Percentiles rank a stretch among this genome's conserved stretches.
Conservation (phyloP, 92 coral and sea anemone species). For the Meandrina meandrites region DNA sequence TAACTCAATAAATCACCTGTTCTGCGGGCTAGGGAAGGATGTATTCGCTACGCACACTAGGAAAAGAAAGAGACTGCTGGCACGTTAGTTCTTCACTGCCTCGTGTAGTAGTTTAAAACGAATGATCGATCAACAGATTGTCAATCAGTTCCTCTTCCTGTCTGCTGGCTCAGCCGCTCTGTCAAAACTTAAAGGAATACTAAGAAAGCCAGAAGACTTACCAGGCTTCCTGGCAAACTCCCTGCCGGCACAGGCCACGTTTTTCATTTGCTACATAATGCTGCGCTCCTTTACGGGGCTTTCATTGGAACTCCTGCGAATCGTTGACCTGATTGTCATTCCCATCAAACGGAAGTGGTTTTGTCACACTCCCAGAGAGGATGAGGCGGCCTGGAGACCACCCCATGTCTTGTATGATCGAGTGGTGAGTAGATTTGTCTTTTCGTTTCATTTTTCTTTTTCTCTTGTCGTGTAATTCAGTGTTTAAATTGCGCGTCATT, state of each 20-base stretch:
- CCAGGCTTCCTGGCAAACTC: slow-evolving; percentile 74
- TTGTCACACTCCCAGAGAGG: slow-evolving; percentile 76
- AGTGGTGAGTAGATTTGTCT: slow-evolving; percentile 47
- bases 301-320: slow-evolving; percentile 77
- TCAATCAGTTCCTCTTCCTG: slow-evolving; percentile 84
- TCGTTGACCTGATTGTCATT: slow-evolving; percentile 76
- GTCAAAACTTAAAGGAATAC: slow-evolving; percentile 48
- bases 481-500: too few species aligned
- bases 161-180: slow-evolving; percentile 76
- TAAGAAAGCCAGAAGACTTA: slow-evolving; percentile 67
- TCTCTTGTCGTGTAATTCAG: too few species aligned
- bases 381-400: slow-evolving; percentile 91
- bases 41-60: too few species aligned
- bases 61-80: too few species aligned
- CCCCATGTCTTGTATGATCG: slow-evolving; percentile 74
- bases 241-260: slow-evolving; percentile 86
- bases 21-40: too few species aligned
- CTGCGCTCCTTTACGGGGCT: slow-evolving; percentile 70
- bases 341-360: slow-evolving; percentile 77
- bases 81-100: too few species aligned
- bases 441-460: neutral
- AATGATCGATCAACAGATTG: slow-evolving; percentile 49
- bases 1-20: too few species aligned
- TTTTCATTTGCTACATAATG: slow-evolving; percentile 84
- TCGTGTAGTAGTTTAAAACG: neutral